phyloP scores from a whole-genome alignment of 1,140 invertebrate species.

The Bemisia tabaci region DNA sequence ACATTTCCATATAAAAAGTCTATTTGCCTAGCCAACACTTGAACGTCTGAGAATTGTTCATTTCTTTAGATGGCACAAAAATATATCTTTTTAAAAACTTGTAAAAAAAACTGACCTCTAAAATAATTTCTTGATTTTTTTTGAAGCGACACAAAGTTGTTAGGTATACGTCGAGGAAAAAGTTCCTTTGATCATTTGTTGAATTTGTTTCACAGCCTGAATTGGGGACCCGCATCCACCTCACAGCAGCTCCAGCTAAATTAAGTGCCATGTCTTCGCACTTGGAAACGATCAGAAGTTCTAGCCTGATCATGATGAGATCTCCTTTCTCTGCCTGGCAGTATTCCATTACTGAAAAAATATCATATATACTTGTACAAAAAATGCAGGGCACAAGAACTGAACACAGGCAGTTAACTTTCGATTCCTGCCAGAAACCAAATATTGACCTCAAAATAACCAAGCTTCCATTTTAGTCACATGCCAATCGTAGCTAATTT shows the following conservation, averaged over 20 bases:
- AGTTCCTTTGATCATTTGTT: background rate
- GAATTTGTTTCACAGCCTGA: background rate
- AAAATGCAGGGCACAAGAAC: too few relatives aligned
- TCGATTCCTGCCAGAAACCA: too few relatives aligned
- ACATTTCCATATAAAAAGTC: too few relatives aligned
- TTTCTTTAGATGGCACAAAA: too few relatives aligned
- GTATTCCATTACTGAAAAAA: conserved; percentile 31
- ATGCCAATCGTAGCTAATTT: too few relatives aligned
- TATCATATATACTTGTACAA: conserved; percentile 3
- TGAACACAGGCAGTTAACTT: too few relatives aligned
- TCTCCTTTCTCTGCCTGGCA: conserved; percentile 37
- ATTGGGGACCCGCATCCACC: conserved; percentile 10
- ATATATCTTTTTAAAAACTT: too few relatives aligned
- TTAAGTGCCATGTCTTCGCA: conserved; percentile 41
- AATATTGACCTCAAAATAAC: too few relatives aligned
- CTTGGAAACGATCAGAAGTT: conserved; percentile 36
- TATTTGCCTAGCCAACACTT: too few relatives aligned
- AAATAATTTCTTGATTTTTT: background rate
- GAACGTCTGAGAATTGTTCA: too few relatives aligned
- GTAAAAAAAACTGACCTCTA: background rate
- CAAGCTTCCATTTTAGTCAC: too few relatives aligned
- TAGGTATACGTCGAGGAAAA: background rate
- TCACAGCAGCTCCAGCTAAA: conserved; percentile 36
- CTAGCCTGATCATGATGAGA: conserved; percentile 36
- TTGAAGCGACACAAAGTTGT: background rate